Evolutionary conservation across 2,113 vertebrate genomes (phyloP), one percentile per base, ranked within the genome.

Genomic region (Regulus satrapa): DNA sequence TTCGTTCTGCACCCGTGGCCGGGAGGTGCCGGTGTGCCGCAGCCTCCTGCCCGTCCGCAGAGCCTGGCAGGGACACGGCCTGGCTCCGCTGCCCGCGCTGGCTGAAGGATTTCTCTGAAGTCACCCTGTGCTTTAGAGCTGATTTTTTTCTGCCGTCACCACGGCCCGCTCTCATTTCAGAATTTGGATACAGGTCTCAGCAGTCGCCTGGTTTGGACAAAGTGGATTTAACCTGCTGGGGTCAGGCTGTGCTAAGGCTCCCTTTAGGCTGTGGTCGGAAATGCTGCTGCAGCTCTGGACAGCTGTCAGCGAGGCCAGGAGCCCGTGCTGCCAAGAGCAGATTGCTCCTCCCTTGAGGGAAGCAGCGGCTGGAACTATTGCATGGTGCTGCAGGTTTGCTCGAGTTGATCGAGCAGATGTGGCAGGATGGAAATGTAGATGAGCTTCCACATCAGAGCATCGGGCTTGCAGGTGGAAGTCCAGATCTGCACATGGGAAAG

Each of bases 331-430:
- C 74, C 29, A 7, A 36, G 34, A 49, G 48, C 14, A 1, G 19
- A 29, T 48, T 1, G 2, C 9, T 75, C 14, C 13, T 54, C 58
- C 34, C 29, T 29, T 25, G 43, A 14, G n/a, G 64, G 48, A 63
- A 38, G 29, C 3, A 1, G 4, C 3, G 58, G 32, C 83, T 66
- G 68, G 26, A 64, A 11, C 26, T 66, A 2, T 49, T 41, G 59
- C 0, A 0, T 10, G 64, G 41, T 54, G 46, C 61, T 3, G 0
- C 0, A 4, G 19, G 10, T 62, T 54, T 77, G 63, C 43, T 88
- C 18, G 32, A 84, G 61, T 48, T 31, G 55, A 38, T 46, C 34
- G 64, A 91, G 64, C 29, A 67, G 71, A 55, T 21, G 7, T 69
- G 58, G 52, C 49, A 38, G 51, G 32, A 28, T 62, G 59, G 59